phyloP scores from a whole-genome alignment of 2,888 invertebrate species.

The Xiphydria camelus region DNA sequence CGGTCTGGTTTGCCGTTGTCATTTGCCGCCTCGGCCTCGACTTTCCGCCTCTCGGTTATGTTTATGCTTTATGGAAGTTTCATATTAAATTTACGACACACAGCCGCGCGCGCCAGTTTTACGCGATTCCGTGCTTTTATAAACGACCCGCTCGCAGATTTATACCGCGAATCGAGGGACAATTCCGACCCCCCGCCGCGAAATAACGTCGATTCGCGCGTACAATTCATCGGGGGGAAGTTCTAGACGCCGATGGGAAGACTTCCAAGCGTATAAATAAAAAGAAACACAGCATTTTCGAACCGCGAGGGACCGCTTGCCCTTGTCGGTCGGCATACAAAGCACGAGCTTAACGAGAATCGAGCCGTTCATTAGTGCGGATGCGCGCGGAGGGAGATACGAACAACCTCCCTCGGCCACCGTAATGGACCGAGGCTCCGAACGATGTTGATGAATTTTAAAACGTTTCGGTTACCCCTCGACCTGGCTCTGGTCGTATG shows the following conservation, averaged over 20 bases:
- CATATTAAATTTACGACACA: constrained; percentile 49
- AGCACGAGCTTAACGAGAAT: constrained; percentile 28
- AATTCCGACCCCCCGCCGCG: too few species aligned
- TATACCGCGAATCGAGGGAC: constrained; percentile 42
- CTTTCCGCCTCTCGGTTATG: constrained; percentile 27
- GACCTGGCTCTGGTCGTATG: too few species aligned
- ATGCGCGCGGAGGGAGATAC: constrained; percentile 18
- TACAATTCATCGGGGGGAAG: too few species aligned
- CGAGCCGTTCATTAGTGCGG: constrained; percentile 28
- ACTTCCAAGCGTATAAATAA: too few species aligned
- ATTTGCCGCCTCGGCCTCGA: constrained; percentile 29
- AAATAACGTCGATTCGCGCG: too few species aligned
- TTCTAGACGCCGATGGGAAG: too few species aligned
- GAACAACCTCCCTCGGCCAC: constrained; percentile 23
- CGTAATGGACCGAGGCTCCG: constrained; percentile 25
- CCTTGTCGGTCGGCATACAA: too few species aligned
- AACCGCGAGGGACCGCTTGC: too few species aligned
- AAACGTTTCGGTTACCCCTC: constrained; percentile 39
- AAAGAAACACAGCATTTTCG: too few species aligned
- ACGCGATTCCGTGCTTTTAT: constrained; percentile 42
- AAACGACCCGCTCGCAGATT: constrained; percentile 38
- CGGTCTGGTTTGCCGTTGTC: constrained; percentile 30
- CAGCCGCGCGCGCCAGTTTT: constrained; percentile 31
- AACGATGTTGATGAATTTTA: constrained; percentile 42
- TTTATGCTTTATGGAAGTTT: constrained; percentile 50